These are phyloP conservation scores for Taxidea taxus DNA, from an alignment of 2,113 vertebrate species.

Conservation along the genomic window DNA sequence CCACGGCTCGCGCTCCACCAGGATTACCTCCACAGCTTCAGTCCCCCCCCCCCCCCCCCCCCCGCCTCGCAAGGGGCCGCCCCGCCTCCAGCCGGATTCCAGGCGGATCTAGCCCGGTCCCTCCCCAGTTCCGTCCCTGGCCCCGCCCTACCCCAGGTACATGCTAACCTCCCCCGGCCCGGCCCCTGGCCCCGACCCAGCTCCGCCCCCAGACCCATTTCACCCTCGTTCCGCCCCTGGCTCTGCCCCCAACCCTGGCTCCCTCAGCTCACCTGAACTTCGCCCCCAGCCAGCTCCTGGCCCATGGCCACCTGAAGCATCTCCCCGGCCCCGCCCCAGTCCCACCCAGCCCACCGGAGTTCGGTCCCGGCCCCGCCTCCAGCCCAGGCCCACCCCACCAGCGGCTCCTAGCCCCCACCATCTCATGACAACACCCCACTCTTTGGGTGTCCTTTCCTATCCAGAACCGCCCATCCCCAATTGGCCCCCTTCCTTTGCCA, in stretches of 20 bases:
- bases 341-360: too few species aligned
- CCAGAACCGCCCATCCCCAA: too few species aligned
- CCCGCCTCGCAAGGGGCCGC: neutral
- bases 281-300: rapidly evolving
- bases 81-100: neutral
- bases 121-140: rapidly evolving
- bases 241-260: neutral
- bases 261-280: neutral
- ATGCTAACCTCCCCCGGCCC: too few species aligned
- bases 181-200: too few species aligned
- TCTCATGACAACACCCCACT: neutral
- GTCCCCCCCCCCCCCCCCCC: too few species aligned
- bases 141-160: neutral
- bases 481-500: neutral
- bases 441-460: too few species aligned
- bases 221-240: neutral
- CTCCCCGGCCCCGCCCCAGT: too few species aligned
- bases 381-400: neutral
- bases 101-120: neutral
- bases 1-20: rapidly evolving
- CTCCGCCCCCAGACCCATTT: too few species aligned
- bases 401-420: rapidly evolving
- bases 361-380: neutral
- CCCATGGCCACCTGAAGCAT: neutral
- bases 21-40: neutral